These are phyloP conservation scores for Papilio elwesi DNA, from an alignment of 2,888 invertebrate species.

Conservation along the genomic window DNA sequence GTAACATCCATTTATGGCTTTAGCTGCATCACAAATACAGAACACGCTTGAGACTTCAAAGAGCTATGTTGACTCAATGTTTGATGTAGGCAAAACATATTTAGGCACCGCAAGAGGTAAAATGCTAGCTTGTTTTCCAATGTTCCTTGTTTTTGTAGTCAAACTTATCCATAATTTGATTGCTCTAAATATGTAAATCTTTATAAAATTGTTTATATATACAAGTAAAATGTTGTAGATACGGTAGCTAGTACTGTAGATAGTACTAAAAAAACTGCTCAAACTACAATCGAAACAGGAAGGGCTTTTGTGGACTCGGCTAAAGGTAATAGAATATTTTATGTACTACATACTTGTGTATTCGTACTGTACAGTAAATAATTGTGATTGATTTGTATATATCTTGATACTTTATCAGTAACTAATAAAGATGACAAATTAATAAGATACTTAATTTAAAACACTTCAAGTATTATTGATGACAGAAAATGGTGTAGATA, in stretches of 20 bases:
- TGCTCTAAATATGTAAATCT: conserved; percentile 2
- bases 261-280: conserved; percentile 74
- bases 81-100: conserved; percentile 65
- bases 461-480: too few species aligned
- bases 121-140: conserved; percentile 45
- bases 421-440: too few species aligned
- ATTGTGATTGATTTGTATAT: background rate
- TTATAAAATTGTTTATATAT: conserved; percentile 34
- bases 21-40: conserved; percentile 70
- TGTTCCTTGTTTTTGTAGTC: conserved; percentile 1
- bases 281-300: conserved; percentile 67
- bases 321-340: conserved; percentile 61
- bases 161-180: conserved; percentile 21
- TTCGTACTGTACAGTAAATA: background rate
- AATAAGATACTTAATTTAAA: too few species aligned
- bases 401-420: background rate
- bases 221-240: conserved; percentile 57
- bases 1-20: conserved; percentile 46
- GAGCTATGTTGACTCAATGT: conserved; percentile 64
- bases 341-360: background rate
- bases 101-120: conserved; percentile 63
- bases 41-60: conserved; percentile 59
- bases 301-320: conserved; percentile 66
- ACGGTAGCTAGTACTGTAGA: conserved; percentile 69
- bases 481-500: background rate